A percentile compares a stretch with the other conserved stretches of the same genome.
Evolutionary conservation across 1,140 invertebrate genomes (phyloP).

Genomic region (Pseudomyrmex concolor): DNA sequence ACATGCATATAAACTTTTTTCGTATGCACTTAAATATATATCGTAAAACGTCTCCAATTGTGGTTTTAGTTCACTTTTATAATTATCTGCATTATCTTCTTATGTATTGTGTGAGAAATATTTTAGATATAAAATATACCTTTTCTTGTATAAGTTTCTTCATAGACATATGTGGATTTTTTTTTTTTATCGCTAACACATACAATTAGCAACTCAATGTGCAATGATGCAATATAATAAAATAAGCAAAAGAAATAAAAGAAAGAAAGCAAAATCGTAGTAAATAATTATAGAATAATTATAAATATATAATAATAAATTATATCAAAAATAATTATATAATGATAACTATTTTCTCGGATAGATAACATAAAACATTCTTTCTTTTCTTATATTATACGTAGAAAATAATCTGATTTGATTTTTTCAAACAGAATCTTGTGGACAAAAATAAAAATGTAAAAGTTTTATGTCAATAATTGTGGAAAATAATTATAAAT

Average conservation of each 20-base stretch:
- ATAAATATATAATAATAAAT: too few species aligned
- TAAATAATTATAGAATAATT: constrained; percentile 26
- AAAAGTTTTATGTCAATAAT: constrained; percentile 57
- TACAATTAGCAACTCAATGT: constrained; percentile 22
- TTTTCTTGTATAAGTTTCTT: not conserved
- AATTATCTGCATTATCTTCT: constrained; percentile 21
- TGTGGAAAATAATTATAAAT: constrained; percentile 68
- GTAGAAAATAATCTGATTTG: not conserved
- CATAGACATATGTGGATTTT: not conserved
- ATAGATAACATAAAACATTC: not conserved
- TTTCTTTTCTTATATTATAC: not conserved
- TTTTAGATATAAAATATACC: not conserved
- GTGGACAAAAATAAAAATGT: too few species aligned
- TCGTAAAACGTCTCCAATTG: not conserved
- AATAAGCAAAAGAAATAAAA: constrained; percentile 58
- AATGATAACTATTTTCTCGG: constrained; percentile 1
- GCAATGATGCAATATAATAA: constrained; percentile 54
- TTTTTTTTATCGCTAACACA: not conserved
- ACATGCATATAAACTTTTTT: not conserved
- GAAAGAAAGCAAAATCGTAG: constrained; percentile 52
- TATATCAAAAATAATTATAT: constrained; percentile 35
- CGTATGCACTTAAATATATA: not conserved
- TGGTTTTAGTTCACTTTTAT: not conserved
- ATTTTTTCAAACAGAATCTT: too few species aligned
- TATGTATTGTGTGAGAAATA: not conserved